A percentile compares a stretch with the other conserved stretches of the same genome.
These are phyloP conservation scores for Artibeus jamaicensis DNA, from an alignment of 2,797 vertebrate genomes.

Conservation along the genomic window DNA sequence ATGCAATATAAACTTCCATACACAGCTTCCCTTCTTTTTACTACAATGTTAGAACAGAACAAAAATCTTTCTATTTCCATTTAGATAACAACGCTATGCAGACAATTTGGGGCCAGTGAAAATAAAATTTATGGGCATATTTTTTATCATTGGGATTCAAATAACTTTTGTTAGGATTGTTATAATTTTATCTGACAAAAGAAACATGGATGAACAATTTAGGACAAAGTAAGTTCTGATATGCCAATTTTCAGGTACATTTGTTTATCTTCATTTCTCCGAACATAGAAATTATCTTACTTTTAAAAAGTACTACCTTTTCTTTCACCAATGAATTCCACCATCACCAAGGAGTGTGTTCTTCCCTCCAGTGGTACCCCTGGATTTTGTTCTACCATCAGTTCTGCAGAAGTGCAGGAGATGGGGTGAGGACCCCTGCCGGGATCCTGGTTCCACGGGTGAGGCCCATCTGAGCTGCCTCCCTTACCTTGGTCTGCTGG, in stretches of 20 bases:
- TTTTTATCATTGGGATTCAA: not conserved
- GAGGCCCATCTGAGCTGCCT: not conserved
- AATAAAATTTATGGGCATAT: not conserved
- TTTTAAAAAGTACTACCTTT: not conserved
- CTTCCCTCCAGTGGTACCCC: not conserved
- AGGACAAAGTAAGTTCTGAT: not conserved
- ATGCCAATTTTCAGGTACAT: not conserved
- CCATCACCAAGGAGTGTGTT: not conserved
- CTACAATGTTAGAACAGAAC: not conserved
- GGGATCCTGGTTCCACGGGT: not conserved
- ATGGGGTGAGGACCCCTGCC: accelerated
- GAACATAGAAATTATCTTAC: slow-evolving; percentile 1
- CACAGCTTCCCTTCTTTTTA: not conserved
- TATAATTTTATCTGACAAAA: slow-evolving; percentile 38
- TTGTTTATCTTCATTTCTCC: not conserved
- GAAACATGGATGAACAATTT: not conserved
- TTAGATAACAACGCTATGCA: not conserved
- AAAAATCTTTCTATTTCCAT: not conserved
- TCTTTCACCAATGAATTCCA: not conserved
- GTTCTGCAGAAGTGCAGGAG: not conserved
- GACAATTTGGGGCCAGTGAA: not conserved
- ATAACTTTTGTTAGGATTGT: slow-evolving; percentile 5
- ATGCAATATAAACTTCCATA: not conserved
- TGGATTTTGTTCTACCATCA: not conserved
- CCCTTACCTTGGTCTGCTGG: not conserved